Conservation (phyloP, 2,888 invertebrate species). For the Lymantria dispar region DNA sequence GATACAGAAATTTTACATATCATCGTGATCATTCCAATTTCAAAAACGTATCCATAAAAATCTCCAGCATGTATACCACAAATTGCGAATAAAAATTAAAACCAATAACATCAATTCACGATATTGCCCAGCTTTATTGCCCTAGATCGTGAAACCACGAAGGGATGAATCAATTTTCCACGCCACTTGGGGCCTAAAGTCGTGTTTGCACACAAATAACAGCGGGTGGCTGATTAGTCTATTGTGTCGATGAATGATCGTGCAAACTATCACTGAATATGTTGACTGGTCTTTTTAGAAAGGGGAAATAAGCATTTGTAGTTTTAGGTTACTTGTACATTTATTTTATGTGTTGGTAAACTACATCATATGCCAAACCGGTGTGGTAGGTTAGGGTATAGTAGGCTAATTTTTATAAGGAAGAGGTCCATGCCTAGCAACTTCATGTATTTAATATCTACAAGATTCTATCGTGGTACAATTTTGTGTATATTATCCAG, state of each 20-base stretch:
- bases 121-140: not conserved
- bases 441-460: too few species aligned
- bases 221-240: slow-evolving; percentile 69
- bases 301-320: not conserved
- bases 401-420: too few species aligned
- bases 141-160: slow-evolving; percentile 19
- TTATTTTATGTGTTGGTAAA: not conserved
- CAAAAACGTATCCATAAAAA: too few species aligned
- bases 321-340: not conserved
- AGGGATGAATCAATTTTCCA: slow-evolving; percentile 38
- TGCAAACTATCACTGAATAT: slow-evolving; percentile 18
- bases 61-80: not conserved
- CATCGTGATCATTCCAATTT: too few species aligned
- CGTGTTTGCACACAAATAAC: slow-evolving; percentile 61
- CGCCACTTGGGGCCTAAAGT: slow-evolving; percentile 43
- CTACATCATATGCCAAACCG: not conserved
- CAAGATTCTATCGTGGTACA: too few species aligned
- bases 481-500: too few species aligned
- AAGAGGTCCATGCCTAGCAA: too few species aligned
- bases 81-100: not conserved
- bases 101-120: not conserved
- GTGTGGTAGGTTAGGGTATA: too few species aligned
- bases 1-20: too few species aligned
- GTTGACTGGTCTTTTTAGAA: slow-evolving; percentile 12
- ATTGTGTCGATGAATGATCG: slow-evolving; percentile 49